Evolutionary conservation across 2,113 vertebrate genomes (phyloP).

Genomic region (Ctenodactylus gundi): DNA sequence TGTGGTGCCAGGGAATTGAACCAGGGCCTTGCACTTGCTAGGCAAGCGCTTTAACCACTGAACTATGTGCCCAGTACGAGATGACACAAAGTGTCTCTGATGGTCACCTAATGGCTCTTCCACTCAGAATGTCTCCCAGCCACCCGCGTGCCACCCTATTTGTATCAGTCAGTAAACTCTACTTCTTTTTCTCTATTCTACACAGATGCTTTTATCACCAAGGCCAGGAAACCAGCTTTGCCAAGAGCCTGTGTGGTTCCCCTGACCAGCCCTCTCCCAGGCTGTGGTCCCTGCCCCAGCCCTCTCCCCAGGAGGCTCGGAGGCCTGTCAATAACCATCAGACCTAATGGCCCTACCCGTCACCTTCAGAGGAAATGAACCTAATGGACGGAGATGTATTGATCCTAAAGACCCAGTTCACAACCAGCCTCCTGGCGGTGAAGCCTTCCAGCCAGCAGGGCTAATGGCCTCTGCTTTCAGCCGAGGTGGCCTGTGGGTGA

Average conservation of each 20-base stretch:
- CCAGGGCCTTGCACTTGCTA: no score
- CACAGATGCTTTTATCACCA: background rate
- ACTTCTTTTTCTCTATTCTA: no score
- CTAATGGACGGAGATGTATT: slow-evolving; percentile 71
- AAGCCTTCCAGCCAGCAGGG: background rate
- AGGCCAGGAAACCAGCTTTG: background rate
- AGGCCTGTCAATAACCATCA: slow-evolving; percentile 52
- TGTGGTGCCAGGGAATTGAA: no score
- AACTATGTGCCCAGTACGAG: no score
- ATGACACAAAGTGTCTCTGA: no score
- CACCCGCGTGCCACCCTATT: background rate
- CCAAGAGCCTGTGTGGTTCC: background rate
- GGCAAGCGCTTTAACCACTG: no score
- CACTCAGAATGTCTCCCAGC: background rate
- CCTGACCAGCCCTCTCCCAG: background rate
- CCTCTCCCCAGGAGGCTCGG: background rate
- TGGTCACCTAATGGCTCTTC: background rate
- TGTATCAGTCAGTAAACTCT: no score
- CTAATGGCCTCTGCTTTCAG: slow-evolving; percentile 57
- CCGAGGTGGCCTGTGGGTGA: background rate
- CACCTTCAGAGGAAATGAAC: slow-evolving; percentile 71
- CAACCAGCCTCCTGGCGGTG: slow-evolving; percentile 23
- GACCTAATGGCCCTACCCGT: slow-evolving; percentile 44
- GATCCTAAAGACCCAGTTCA: slow-evolving; percentile 58
- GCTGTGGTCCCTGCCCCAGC: background rate